phyloP scores from a whole-genome alignment of 2,113 vertebrate genomes.

The Candoia aspera region DNA sequence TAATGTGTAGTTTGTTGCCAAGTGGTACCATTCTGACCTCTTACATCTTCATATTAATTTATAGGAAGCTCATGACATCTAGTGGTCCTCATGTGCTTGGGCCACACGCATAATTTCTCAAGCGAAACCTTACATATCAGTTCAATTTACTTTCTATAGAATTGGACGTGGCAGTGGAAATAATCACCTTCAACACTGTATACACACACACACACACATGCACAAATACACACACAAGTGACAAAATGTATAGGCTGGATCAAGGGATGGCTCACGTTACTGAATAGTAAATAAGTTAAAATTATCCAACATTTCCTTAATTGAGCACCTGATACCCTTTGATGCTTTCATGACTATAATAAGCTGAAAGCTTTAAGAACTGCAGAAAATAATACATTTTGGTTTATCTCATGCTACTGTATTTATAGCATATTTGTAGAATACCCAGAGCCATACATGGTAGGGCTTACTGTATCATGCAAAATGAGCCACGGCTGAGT shows the following conservation, averaged over 20 bases:
- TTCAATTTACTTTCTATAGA: neutral
- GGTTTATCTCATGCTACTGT: neutral
- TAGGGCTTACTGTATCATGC: neutral
- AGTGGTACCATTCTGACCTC: neutral
- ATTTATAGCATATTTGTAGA: neutral
- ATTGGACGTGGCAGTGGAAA: neutral
- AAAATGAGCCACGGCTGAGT: neutral
- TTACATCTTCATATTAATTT: neutral
- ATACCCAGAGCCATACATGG: neutral
- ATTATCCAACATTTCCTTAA: neutral
- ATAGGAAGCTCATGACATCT: constrained; percentile 1
- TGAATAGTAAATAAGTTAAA: neutral
- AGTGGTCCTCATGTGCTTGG: neutral
- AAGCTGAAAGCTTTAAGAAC: neutral
- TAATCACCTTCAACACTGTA: neutral
- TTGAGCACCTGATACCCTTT: neutral
- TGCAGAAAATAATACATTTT: neutral
- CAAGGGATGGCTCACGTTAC: neutral
- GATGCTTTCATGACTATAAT: neutral
- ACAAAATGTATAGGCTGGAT: neutral
- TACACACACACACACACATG: neutral
- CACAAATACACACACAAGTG: neutral
- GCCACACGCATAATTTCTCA: neutral
- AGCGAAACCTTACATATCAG: neutral
- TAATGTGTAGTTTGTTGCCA: neutral